Evolutionary conservation across 2,113 vertebrate genomes (phyloP).

Genomic region (Centropus unirufus): DNA sequence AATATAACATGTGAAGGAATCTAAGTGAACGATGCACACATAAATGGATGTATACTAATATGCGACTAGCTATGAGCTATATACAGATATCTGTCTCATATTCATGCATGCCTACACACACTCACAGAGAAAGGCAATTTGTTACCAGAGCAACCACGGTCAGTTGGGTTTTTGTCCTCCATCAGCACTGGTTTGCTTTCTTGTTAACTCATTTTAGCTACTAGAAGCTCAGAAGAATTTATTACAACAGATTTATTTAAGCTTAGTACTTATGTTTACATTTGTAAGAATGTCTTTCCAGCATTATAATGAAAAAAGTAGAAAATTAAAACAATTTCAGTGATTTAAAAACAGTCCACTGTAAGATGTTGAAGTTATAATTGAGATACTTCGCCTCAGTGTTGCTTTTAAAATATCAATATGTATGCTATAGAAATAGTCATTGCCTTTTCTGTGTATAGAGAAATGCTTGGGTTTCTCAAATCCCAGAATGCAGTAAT

Average conservation of each 20-base stretch:
- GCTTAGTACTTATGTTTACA: neutral
- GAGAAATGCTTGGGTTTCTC: neutral
- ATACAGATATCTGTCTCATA: neutral
- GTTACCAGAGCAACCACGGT: constrained; percentile 63
- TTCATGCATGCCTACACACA: constrained; percentile 29
- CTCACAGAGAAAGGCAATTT: constrained; percentile 45
- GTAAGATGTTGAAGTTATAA: neutral
- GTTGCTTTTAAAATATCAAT: constrained; percentile 13
- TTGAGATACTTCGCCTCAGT: neutral
- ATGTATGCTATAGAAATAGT: neutral
- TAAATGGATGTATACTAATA: neutral
- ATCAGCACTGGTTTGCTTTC: constrained; percentile 9
- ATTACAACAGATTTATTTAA: neutral
- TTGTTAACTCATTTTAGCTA: constrained; percentile 6
- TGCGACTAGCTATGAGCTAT: neutral
- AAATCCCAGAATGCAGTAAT: neutral
- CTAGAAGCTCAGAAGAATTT: neutral
- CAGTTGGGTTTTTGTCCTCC: constrained; percentile 52
- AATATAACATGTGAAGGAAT: neutral
- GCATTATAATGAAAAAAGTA: neutral
- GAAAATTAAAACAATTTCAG: neutral
- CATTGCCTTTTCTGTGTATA: neutral
- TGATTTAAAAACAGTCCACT: neutral
- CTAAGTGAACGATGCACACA: neutral
- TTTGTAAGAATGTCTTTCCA: neutral